These are phyloP conservation scores for Hoplias malabaricus DNA, from an alignment of 2,113 vertebrate genomes.

Conservation along the genomic window DNA sequence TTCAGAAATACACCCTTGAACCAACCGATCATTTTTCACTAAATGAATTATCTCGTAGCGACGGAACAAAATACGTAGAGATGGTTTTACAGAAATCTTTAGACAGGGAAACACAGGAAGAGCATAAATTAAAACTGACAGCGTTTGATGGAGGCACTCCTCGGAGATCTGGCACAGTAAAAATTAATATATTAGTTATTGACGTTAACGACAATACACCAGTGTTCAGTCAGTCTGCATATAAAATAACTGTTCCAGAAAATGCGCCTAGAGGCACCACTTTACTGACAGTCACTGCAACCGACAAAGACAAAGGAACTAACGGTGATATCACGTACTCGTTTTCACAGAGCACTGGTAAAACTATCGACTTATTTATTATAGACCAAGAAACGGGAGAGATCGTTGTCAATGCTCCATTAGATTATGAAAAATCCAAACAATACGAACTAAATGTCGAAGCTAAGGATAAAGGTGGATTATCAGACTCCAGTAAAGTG, in stretches of 20 bases:
- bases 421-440: conserved; percentile 69
- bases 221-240: conserved; percentile 64
- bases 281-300: conserved; percentile 59
- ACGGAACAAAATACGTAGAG: conserved; percentile 71
- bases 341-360: conserved; percentile 59
- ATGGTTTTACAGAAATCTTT: conserved; percentile 69
- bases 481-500: conserved; percentile 66
- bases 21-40: conserved; percentile 70
- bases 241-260: conserved; percentile 57
- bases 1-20: conserved; percentile 71
- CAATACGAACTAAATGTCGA: conserved; percentile 65
- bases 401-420: conserved; percentile 52
- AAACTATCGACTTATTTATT: conserved; percentile 51
- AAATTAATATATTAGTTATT: conserved; percentile 69
- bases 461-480: conserved; percentile 66
- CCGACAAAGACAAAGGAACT: conserved; percentile 67
- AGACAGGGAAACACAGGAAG: conserved; percentile 69
- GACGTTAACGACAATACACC: conserved; percentile 76
- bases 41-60: conserved; percentile 60
- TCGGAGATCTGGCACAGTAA: conserved; percentile 65
- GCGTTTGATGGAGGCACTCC: conserved; percentile 74
- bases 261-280: conserved; percentile 55
- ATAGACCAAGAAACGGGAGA: conserved; percentile 59
- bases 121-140: conserved; percentile 64
- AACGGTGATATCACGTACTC: conserved; percentile 65